A percentile compares a stretch with the other conserved stretches of the same genome.
Evolutionary conservation across 2,797 vertebrate species (phyloP).

Genomic region (Naso thynnoides): DNA sequence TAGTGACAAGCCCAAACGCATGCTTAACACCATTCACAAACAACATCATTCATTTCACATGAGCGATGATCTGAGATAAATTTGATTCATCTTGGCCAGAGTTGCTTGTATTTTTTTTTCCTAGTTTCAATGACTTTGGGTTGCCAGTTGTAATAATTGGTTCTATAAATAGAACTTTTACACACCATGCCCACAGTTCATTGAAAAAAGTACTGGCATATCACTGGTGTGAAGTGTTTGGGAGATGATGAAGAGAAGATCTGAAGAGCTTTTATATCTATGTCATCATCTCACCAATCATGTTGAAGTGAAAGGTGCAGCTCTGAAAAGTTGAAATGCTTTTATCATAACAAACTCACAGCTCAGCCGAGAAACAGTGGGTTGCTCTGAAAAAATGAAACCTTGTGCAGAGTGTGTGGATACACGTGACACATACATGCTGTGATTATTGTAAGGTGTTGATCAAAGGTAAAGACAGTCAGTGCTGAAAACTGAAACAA

Average conservation of each 20-base stretch:
- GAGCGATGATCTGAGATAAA: slow-evolving; percentile 28
- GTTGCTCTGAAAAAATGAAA: slow-evolving; percentile 26
- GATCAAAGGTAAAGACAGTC: neutral
- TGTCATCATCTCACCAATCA: slow-evolving; percentile 59
- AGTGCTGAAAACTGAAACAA: neutral
- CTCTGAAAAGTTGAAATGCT: slow-evolving; percentile 45
- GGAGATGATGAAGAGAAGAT: slow-evolving; percentile 47
- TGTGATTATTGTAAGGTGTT: neutral
- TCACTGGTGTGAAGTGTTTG: slow-evolving; percentile 30
- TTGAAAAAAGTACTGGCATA: slow-evolving; percentile 31
- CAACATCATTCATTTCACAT: slow-evolving; percentile 41
- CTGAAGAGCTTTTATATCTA: slow-evolving; percentile 43
- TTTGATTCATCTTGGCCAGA: slow-evolving; percentile 43
- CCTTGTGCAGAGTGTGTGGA: neutral
- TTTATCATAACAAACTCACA: slow-evolving; percentile 41
- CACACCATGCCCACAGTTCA: slow-evolving; percentile 32
- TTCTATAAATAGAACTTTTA: slow-evolving; percentile 46
- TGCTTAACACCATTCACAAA: slow-evolving; percentile 46
- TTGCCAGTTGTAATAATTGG: slow-evolving; percentile 46
- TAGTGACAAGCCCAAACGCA: slow-evolving; percentile 37
- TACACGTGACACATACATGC: neutral
- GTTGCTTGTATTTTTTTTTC: neutral
- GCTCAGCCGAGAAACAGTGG: slow-evolving; percentile 16
- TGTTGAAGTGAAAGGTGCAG: slow-evolving; percentile 37
- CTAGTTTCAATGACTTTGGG: slow-evolving; percentile 21